Conservation (phyloP, 2,888 invertebrate genomes). For the Eurytoma adleriae region DNA sequence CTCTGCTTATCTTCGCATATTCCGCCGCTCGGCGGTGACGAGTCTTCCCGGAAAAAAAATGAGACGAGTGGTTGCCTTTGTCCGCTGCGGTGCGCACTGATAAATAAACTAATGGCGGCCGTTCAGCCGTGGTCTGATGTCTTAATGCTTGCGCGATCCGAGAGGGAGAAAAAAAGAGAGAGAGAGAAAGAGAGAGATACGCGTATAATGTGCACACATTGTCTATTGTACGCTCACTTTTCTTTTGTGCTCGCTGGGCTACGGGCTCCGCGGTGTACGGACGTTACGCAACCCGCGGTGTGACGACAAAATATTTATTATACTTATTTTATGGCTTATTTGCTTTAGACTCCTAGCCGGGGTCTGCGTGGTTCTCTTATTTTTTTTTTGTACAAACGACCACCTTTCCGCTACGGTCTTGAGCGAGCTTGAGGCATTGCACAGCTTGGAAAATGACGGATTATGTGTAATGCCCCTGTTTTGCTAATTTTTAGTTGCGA, state of each 20-base stretch:
- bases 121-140: conserved; percentile 12
- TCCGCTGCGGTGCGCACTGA: neutral
- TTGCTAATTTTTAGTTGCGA: neutral
- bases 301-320: conserved; percentile 16
- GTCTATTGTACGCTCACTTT: conserved; percentile 16
- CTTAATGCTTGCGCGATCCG: conserved; percentile 3
- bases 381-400: neutral
- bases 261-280: no score
- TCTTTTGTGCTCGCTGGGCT: neutral
- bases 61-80: neutral
- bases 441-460: neutral
- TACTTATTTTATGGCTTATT: conserved; percentile 7
- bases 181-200: neutral
- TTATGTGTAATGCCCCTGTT: neutral
- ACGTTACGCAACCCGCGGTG: neutral
- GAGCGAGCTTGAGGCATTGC: neutral
- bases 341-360: neutral
- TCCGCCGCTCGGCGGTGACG: neutral
- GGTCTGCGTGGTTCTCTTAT: neutral
- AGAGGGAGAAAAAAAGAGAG: no score
- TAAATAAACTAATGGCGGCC: neutral
- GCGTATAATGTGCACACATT: neutral
- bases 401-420: neutral
- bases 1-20: neutral
- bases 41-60: neutral